Evolutionary conservation across 2,888 invertebrate genomes (phyloP).

Genomic region (Chaetogeoica ovagalla): DNA sequence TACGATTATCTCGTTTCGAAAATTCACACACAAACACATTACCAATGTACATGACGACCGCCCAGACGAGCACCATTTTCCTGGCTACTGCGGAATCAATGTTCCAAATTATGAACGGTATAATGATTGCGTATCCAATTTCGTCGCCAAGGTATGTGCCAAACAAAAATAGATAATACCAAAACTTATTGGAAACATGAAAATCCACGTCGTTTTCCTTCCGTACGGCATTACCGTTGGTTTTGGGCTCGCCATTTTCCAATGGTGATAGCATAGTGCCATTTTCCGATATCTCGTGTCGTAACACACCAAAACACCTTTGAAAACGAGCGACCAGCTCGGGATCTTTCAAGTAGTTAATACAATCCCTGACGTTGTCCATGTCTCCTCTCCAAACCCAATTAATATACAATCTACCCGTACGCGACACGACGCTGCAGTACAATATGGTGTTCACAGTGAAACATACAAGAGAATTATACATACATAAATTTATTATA

Average conservation of each 20-base stretch:
- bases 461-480: neutral
- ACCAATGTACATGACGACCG: conserved; percentile 83
- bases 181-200: conserved; percentile 71
- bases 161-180: conserved; percentile 82
- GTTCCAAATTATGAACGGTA: conserved; percentile 94
- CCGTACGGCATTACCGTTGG: conserved; percentile 56
- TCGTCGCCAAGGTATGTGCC: conserved; percentile 89
- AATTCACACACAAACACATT: conserved; percentile 57
- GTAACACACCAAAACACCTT: conserved; percentile 74
- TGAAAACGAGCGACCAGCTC: conserved; percentile 77
- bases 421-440: neutral
- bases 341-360: conserved; percentile 76
- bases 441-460: fast-evolving
- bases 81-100: conserved; percentile 84
- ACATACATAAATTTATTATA: neutral
- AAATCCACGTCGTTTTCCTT: conserved; percentile 58
- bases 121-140: conserved; percentile 86
- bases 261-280: neutral
- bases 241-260: conserved; percentile 59
- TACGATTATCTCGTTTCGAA: neutral
- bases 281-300: conserved; percentile 57
- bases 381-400: neutral
- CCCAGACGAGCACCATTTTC: conserved; percentile 80
- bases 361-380: conserved; percentile 54
- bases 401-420: neutral